Evolutionary conservation across 2,113 vertebrate genomes (phyloP).

Genomic region (Mormyrus lacerda): DNA sequence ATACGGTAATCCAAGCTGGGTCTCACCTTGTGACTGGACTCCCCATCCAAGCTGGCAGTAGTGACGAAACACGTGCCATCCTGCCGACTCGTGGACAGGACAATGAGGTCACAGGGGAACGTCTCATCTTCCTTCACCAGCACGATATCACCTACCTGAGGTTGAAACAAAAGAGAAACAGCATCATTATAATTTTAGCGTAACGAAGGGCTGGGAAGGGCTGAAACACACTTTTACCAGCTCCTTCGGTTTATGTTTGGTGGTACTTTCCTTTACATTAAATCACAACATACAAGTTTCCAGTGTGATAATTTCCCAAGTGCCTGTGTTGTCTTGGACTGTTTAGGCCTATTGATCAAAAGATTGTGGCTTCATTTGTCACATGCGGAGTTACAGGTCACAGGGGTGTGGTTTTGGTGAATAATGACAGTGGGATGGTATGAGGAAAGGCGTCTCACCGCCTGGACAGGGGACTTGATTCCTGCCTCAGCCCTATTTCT

Average conservation of each 20-base stretch:
- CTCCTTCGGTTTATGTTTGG: not conserved
- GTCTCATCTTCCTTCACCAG: constrained; percentile 86
- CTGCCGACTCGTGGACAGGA: constrained; percentile 79
- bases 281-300: not conserved
- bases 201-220: not conserved
- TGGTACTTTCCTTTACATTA: not conserved
- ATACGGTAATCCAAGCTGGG: not conserved
- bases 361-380: not conserved
- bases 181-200: not conserved
- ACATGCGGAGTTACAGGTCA: not conserved
- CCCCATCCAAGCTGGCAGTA: constrained; percentile 90
- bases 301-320: not conserved
- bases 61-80: constrained; percentile 94
- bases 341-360: not conserved
- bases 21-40: constrained; percentile 87
- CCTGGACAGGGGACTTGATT: not conserved
- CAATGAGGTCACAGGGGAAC: constrained; percentile 90
- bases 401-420: not conserved
- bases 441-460: not conserved
- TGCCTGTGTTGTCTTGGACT: not conserved
- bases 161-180: not conserved
- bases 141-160: constrained; percentile 89
- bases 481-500: not conserved
- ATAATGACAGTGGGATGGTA: not conserved
- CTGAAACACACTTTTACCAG: not conserved